Evolutionary conservation across 2,113 vertebrate species (phyloP).

Genomic region (Xerus inauris): DNA sequence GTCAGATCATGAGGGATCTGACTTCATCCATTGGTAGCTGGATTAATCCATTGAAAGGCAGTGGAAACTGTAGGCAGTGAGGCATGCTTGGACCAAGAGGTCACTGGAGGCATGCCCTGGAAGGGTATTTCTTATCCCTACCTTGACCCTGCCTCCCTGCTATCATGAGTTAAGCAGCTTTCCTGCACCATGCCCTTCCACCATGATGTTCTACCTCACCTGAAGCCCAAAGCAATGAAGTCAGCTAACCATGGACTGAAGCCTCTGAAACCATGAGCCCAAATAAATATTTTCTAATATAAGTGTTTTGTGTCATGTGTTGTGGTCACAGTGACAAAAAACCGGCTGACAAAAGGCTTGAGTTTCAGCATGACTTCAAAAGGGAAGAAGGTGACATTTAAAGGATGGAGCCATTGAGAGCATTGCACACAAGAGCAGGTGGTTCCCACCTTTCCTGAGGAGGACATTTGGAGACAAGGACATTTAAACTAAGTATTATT

Average conservation of each 20-base stretch:
- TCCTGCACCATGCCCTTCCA: no score
- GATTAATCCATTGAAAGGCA: not conserved
- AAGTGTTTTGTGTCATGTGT: not conserved
- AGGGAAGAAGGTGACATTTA: not conserved
- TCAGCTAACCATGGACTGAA: no score
- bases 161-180: not conserved
- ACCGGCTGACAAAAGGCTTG: not conserved
- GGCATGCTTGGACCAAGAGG: not conserved
- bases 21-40: not conserved
- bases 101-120: no score
- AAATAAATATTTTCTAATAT: not conserved
- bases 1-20: no score
- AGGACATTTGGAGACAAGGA: fast-evolving
- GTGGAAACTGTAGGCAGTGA: no score
- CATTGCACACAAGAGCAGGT: not conserved
- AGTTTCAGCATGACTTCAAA: not conserved
- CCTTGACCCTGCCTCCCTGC: not conserved
- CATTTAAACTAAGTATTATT: fast-evolving
- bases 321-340: not conserved
- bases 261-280: no score
- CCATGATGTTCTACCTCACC: no score
- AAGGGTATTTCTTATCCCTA: no score
- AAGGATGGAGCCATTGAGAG: no score
- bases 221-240: no score
- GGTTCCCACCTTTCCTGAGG: no score